Conservation (phyloP, 2,797 vertebrate genomes). For the Arrhamphus sclerolepis region DNA sequence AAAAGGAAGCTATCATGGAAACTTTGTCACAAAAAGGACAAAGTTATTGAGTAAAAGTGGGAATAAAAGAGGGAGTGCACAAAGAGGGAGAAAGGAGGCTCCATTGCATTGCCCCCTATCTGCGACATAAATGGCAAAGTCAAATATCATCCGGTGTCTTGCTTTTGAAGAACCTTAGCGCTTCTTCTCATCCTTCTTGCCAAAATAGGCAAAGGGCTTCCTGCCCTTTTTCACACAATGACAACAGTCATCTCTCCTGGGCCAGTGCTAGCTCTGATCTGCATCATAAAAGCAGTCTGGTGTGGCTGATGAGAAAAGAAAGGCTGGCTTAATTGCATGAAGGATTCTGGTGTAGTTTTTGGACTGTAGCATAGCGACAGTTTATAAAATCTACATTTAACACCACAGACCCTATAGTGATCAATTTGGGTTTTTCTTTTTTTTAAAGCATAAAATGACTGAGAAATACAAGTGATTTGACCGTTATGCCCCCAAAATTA, state of each 20-base stretch:
- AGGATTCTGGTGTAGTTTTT: conserved; percentile 16
- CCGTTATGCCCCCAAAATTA: no score
- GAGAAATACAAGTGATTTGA: no score
- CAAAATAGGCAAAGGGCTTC: conserved; percentile 58
- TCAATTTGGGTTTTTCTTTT: no score
- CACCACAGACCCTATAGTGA: no score
- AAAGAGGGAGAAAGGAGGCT: conserved; percentile 26
- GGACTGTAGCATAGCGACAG: not conserved
- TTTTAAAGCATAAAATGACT: no score
- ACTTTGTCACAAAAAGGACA: conserved; percentile 30
- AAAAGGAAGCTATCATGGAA: not conserved
- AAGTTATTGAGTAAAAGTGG: conserved; percentile 31
- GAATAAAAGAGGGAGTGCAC: conserved; percentile 10
- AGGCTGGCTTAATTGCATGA: conserved; percentile 40
- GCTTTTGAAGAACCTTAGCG: conserved; percentile 55
- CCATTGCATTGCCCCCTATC: conserved; percentile 49
- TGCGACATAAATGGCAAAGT: conserved; percentile 57
- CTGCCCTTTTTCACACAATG: conserved; percentile 59
- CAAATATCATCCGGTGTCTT: conserved; percentile 37
- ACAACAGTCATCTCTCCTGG: conserved; percentile 39
- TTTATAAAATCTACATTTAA: not conserved
- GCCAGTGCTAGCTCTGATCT: conserved; percentile 56
- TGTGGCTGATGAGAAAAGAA: conserved; percentile 41
- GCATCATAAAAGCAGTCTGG: conserved; percentile 56
- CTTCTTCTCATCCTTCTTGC: conserved; percentile 45